phyloP scores from a whole-genome alignment of 2,797 vertebrate species.

The Mareca strepera region DNA sequence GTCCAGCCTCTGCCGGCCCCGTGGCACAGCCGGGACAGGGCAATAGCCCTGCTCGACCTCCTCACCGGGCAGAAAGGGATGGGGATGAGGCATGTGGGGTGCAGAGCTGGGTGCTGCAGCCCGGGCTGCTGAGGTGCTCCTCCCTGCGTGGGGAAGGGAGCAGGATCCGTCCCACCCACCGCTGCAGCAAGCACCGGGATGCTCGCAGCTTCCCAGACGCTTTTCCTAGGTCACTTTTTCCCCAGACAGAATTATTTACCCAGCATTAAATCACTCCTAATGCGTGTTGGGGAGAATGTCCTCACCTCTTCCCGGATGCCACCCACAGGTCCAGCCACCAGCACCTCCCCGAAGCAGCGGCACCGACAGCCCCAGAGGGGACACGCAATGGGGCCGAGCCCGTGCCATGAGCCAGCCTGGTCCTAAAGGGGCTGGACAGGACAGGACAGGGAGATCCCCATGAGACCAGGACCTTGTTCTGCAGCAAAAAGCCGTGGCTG shows the following conservation, averaged over 20 bases:
- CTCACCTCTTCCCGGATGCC: slow-evolving; percentile 21
- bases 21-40: neutral
- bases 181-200: neutral
- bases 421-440: neutral
- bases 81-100: fast-evolving
- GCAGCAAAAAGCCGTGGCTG: neutral
- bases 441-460: too few relatives aligned
- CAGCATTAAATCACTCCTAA: neutral
- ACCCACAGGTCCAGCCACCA: neutral
- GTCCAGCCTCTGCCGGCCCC: neutral
- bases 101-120: too few relatives aligned
- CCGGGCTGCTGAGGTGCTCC: too few relatives aligned
- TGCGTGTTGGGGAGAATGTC: neutral
- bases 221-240: neutral
- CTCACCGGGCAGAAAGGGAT: fast-evolving
- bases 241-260: slow-evolving; percentile 22
- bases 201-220: neutral
- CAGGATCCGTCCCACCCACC: neutral
- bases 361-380: neutral
- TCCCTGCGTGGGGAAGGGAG: neutral
- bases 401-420: neutral
- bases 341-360: neutral
- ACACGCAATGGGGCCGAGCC: neutral
- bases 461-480: neutral
- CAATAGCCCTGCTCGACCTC: neutral